phyloP scores from a whole-genome alignment of 2,888 invertebrate species.

The Trypoxylon attenuatum region DNA sequence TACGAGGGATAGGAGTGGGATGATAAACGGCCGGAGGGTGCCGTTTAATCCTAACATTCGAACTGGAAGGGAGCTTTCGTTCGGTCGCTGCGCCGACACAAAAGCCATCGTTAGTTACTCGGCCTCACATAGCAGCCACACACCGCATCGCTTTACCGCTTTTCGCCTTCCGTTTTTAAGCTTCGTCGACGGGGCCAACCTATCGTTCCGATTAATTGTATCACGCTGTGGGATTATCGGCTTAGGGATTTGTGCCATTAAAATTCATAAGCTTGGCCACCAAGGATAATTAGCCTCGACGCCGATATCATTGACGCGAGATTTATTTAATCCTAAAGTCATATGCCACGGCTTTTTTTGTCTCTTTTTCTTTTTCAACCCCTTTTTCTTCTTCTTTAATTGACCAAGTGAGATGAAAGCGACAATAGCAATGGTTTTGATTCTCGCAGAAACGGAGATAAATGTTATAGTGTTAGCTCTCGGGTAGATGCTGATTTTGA shows the following conservation, averaged over 20 bases:
- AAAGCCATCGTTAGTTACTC: slow-evolving; percentile 68
- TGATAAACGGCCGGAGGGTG: slow-evolving; percentile 56
- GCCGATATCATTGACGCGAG: slow-evolving; percentile 15
- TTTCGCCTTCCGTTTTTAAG: slow-evolving; percentile 30
- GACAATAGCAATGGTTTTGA: too few relatives aligned
- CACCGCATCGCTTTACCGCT: not conserved
- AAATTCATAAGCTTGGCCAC: slow-evolving; percentile 46
- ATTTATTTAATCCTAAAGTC: slow-evolving; percentile 14
- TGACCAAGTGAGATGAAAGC: too few relatives aligned
- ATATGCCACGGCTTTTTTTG: not conserved
- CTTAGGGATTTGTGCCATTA: slow-evolving; percentile 50
- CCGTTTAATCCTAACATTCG: slow-evolving; percentile 57
- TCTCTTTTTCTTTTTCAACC: too few relatives aligned
- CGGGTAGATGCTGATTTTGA: too few relatives aligned
- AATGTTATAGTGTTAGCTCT: too few relatives aligned
- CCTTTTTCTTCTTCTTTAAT: too few relatives aligned
- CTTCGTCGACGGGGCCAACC: slow-evolving; percentile 37
- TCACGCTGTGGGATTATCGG: slow-evolving; percentile 40
- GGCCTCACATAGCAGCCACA: slow-evolving; percentile 40
- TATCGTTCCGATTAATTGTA: slow-evolving; percentile 61
- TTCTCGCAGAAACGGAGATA: too few relatives aligned
- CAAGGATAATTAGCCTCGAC: slow-evolving; percentile 38
- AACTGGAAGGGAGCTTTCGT: too few relatives aligned
- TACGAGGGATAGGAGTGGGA: slow-evolving; percentile 36
- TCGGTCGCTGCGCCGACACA: too few relatives aligned